Base-by-base conservation (phyloP, 2,797 vertebrate species). In the Pteropus rufus region DNA sequence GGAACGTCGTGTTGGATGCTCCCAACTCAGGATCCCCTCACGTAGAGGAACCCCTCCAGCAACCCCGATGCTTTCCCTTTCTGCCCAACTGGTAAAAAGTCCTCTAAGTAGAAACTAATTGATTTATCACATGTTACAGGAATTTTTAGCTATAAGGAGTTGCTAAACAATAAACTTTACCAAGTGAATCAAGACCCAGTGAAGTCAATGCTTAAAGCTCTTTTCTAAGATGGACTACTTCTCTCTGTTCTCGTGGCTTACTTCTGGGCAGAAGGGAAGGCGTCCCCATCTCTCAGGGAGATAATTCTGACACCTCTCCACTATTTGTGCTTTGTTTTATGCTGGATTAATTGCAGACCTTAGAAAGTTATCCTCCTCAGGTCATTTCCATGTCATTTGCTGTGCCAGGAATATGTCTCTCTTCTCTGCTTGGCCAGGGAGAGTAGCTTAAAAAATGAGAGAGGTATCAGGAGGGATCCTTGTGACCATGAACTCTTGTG, bases 141-240 rank as follows among this genome's bases (percentile, higher is more conserved):
- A 86, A 81, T 14, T 77, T 65, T 91, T 91, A 89, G 49, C 44
- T 86, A 75, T 56, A 92, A 94, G 19, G 69, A 92, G 3, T 65
- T 84, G 39, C 60, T 46, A 89, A 64, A 41, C 80, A 93, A 64
- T 41, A 88, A 91, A 83, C 16, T 67, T 89, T 81, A 36, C 46
- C 73, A 54, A 88, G 72, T 41, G 89, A 94, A 67, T 36, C 36
- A 84, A 14, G 54, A 73, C 18, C 16, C 70, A 81, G 8, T 49
- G 56, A 76, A 92, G 19, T 64, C 65, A 76, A 83, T 46, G 49
- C 14, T n/a, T 49, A 85, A 67, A n/a, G 16, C 0, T 49, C 23
- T 65, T 87, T 95, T 64, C 85, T 69, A 79, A 92, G 52, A 56
- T 7, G 15, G 29, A 62, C 34, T 31, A 10, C 36, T 21, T 84